Conservation (phyloP, 2,888 invertebrate species). For the Sinhomidia bicolor region DNA sequence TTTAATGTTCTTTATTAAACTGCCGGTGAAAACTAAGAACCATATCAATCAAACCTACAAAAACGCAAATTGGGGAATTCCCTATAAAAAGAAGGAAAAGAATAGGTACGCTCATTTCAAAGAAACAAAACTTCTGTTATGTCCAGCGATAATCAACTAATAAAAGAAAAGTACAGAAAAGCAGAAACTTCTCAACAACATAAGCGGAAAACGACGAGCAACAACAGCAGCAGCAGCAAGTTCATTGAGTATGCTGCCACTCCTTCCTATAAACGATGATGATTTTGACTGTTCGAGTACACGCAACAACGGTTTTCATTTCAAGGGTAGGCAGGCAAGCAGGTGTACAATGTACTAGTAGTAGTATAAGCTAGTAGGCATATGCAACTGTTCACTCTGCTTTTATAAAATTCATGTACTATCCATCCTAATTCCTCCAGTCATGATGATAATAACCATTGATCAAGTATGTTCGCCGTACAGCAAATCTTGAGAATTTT, state of each 20-base stretch:
- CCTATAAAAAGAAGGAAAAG: background rate
- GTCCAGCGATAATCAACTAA: slow-evolving; percentile 24
- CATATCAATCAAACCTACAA: too few species aligned
- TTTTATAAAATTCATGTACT: slow-evolving; percentile 50
- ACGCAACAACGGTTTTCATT: slow-evolving; percentile 44
- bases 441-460: slow-evolving; percentile 33
- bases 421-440: slow-evolving; percentile 35
- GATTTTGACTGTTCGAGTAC: slow-evolving; percentile 39
- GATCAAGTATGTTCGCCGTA: slow-evolving; percentile 10
- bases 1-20: too few species aligned
- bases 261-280: slow-evolving; percentile 37
- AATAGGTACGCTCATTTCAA: background rate
- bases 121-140: background rate
- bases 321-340: slow-evolving; percentile 12
- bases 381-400: slow-evolving; percentile 14
- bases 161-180: slow-evolving; percentile 16
- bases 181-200: slow-evolving; percentile 34
- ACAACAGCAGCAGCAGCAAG: background rate
- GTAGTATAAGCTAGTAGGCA: background rate
- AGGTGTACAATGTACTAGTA: too few species aligned
- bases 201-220: background rate
- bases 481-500: slow-evolving; percentile 36
- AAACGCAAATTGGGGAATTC: too few species aligned
- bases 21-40: too few species aligned
- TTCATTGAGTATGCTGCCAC: slow-evolving; percentile 50